Percentiles rank a stretch among this genome's conserved stretches.
These are phyloP conservation scores for Drosophila lowei DNA, from an alignment of 1,140 invertebrate species.

Conservation along the genomic window DNA sequence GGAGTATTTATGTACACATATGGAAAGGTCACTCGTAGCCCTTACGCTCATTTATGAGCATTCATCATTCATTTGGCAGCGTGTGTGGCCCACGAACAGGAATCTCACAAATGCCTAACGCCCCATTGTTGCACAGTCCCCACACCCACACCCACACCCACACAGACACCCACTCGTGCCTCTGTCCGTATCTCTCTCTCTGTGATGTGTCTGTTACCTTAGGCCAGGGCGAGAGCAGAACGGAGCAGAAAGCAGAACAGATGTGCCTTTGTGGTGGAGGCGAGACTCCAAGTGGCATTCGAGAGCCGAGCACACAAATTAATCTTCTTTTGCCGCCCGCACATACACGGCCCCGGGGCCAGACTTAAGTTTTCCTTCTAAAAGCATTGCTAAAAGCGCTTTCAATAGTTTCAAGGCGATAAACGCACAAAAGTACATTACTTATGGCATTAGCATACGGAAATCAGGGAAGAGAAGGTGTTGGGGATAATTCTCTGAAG, in stretches of 20 bases:
- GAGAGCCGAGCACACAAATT: slow-evolving; percentile 70
- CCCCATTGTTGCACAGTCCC: slow-evolving; percentile 32
- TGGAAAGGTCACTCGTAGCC: slow-evolving; percentile 58
- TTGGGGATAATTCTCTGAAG: too few species aligned
- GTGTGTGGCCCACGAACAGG: slow-evolving; percentile 37
- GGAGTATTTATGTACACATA: not conserved
- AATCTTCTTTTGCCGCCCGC: slow-evolving; percentile 67
- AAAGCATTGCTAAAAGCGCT: slow-evolving; percentile 8
- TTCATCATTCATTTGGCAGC: slow-evolving; percentile 75
- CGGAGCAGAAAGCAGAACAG: slow-evolving; percentile 15
- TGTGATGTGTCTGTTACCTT: slow-evolving; percentile 54
- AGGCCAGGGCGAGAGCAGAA: slow-evolving; percentile 11
- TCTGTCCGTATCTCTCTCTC: not conserved
- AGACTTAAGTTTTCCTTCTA: slow-evolving; percentile 53
- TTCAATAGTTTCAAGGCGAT: slow-evolving; percentile 37
- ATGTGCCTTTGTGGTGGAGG: slow-evolving; percentile 33
- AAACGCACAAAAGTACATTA: slow-evolving; percentile 2
- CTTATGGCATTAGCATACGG: not conserved
- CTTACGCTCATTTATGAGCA: slow-evolving; percentile 72
- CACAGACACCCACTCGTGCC: not conserved
- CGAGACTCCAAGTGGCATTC: slow-evolving; percentile 54
- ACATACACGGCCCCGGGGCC: slow-evolving; percentile 1
- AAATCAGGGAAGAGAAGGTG: too few species aligned
- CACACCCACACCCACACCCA: not conserved
- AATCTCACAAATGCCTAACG: slow-evolving; percentile 62